Evolutionary conservation across 2,113 vertebrate species (phyloP), one percentile per base, ranked within the genome.

Genomic region (Callipepla californica): DNA sequence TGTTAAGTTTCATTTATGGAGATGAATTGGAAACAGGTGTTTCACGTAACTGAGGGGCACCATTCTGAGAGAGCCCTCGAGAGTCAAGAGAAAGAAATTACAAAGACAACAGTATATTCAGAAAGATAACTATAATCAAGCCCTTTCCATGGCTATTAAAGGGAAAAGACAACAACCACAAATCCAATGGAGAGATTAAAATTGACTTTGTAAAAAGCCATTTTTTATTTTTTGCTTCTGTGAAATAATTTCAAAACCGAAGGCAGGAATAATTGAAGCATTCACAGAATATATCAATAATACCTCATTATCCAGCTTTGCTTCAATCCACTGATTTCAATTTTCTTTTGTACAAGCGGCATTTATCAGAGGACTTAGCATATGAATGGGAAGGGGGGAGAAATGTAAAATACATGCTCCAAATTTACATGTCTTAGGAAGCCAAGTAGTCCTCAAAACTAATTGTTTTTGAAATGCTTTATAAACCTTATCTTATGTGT

Each of bases 231-330:
- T 93, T 86, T 87, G 68, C 86, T 94, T 92, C 93, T 95, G 84
- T 87, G 94, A 97, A 97, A 97, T 97, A 91, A 97, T 96, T 98
- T 97, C 94, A 91, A 97, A 97, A 96, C 82, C 26, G 6, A 94
- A 97, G 91, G 95, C 96, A 97, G 96, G 80, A 97, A 97, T 97
- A 98, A 97, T 98, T 97, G 96, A 96, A 97, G 96, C 97, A 96
- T 97, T 98, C 97, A 95, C 94, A 95, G 97, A 97, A 94, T 97
- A 96, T 97, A 97, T 97, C 97, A 97, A 96, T 97, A 97, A 97
- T 97, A 97, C 93, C 96, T 97, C 96, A 97, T 98, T 98, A 98
- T 90, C 77, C 92, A 95, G 94, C 97, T 97, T 96, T 96, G 94
- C 94, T 96, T 97, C 95, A 96, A 97, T 97, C 95, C 96, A 93